phyloP scores from a whole-genome alignment of 1,140 invertebrate genomes.

The Drosophila watanabei region DNA sequence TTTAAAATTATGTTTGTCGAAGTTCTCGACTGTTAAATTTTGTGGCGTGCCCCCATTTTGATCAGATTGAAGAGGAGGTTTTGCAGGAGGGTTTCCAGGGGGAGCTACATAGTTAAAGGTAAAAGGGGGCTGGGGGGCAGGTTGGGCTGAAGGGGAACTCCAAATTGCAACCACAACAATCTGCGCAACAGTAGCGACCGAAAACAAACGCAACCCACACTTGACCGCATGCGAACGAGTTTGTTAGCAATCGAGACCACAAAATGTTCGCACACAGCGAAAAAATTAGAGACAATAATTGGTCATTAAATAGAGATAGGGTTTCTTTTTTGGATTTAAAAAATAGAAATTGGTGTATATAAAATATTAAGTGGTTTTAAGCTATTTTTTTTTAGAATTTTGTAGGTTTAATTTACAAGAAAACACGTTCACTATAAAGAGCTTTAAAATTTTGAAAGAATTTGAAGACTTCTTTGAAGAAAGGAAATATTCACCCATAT shows the following conservation, averaged over 20 bases:
- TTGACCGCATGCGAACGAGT: conserved; percentile 59
- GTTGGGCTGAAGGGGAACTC: conserved; percentile 3
- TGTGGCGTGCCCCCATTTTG: conserved; percentile 51
- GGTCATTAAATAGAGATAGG: neutral
- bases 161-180: conserved; percentile 55
- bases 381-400: too few relatives aligned
- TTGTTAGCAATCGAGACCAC: conserved; percentile 30
- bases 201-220: conserved; percentile 51
- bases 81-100: conserved; percentile 4
- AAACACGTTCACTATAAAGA: neutral
- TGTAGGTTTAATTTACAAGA: neutral
- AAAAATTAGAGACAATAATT: neutral
- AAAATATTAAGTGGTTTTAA: too few relatives aligned
- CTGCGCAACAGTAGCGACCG: conserved; percentile 58
- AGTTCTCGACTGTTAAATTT: conserved; percentile 53
- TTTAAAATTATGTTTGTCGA: conserved; percentile 55
- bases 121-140: neutral
- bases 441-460: neutral
- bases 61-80: conserved; percentile 23
- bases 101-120: neutral
- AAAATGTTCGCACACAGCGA: conserved; percentile 30
- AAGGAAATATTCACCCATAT: rapidly evolving
- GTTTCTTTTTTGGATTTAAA: neutral
- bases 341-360: neutral
- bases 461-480: too few relatives aligned